These are phyloP conservation scores for Ridgeia piscesae DNA, from an alignment of 1,140 invertebrate species.

Conservation along the genomic window DNA sequence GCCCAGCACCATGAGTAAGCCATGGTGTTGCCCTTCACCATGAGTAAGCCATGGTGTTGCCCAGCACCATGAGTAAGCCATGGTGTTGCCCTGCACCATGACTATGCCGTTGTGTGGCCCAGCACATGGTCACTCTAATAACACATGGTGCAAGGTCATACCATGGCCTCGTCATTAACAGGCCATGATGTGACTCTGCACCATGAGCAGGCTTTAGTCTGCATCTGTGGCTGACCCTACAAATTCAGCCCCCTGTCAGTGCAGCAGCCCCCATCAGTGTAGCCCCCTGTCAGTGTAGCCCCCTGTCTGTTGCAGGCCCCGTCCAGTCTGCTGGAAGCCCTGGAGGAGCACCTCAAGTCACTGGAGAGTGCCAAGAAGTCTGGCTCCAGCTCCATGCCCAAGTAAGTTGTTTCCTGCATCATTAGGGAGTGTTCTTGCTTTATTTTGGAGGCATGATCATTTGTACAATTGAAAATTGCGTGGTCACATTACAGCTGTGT, in stretches of 20 bases:
- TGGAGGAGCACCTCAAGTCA: conserved; percentile 91
- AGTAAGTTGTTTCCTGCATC: neutral
- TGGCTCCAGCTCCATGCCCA: conserved; percentile 25
- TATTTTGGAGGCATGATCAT: too few relatives aligned
- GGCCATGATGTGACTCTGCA: neutral
- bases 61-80: neutral
- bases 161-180: neutral
- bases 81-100: too few relatives aligned
- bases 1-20: too few relatives aligned
- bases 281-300: neutral
- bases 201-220: neutral
- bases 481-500: too few relatives aligned
- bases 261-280: conserved; percentile 79
- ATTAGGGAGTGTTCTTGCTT: too few relatives aligned
- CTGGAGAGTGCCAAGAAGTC: conserved; percentile 86
- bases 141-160: neutral
- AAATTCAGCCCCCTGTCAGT: neutral
- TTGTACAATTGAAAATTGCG: too few relatives aligned
- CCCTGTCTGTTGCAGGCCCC: conserved; percentile 71
- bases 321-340: conserved; percentile 93
- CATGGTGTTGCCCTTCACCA: neutral
- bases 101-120: neutral
- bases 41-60: neutral
- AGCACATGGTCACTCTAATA: neutral
- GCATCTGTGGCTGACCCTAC: neutral